These are phyloP conservation scores for Gerris buenoi DNA, from an alignment of 1,140 invertebrate species.

Conservation along the genomic window DNA sequence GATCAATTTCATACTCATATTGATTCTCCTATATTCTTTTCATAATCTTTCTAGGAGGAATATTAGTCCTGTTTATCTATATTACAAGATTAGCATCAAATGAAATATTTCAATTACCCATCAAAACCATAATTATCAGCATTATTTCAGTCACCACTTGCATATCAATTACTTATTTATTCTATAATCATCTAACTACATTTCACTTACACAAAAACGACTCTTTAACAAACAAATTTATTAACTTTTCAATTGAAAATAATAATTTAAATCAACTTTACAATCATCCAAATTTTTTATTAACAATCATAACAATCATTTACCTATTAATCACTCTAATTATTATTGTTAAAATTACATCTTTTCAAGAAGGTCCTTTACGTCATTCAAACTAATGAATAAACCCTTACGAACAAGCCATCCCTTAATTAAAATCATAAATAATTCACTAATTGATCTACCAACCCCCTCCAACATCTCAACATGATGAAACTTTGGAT, in stretches of 20 bases:
- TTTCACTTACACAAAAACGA: too few relatives aligned
- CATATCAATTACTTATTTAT: too few relatives aligned
- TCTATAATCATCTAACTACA: slow-evolving; percentile 18
- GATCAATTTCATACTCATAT: slow-evolving; percentile 30
- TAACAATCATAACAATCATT: slow-evolving; percentile 31
- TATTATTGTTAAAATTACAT: slow-evolving; percentile 33
- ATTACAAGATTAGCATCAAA: slow-evolving; percentile 37
- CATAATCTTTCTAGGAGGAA: slow-evolving; percentile 36
- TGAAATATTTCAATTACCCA: slow-evolving; percentile 33
- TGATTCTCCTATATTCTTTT: slow-evolving; percentile 37
- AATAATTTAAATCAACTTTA: too few relatives aligned
- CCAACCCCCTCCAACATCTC: slow-evolving; percentile 37
- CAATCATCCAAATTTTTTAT: slow-evolving; percentile 18
- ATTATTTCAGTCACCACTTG: too few relatives aligned
- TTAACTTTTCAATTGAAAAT: too few relatives aligned
- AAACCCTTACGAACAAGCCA: slow-evolving; percentile 32
- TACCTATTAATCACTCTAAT: slow-evolving; percentile 36
- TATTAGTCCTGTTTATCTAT: slow-evolving; percentile 41
- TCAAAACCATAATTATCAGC: slow-evolving; percentile 24
- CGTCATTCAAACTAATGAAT: slow-evolving; percentile 32
- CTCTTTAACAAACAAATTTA: too few relatives aligned
- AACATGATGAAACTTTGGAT: slow-evolving; percentile 38
- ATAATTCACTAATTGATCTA: slow-evolving; percentile 37
- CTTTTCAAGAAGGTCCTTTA: slow-evolving; percentile 29
- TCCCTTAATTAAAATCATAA: slow-evolving; percentile 33